Evolutionary conservation across 2,113 vertebrate genomes (phyloP), one percentile per base, ranked within the genome.

Genomic region (Dunckerocampus dactyliophorus): DNA sequence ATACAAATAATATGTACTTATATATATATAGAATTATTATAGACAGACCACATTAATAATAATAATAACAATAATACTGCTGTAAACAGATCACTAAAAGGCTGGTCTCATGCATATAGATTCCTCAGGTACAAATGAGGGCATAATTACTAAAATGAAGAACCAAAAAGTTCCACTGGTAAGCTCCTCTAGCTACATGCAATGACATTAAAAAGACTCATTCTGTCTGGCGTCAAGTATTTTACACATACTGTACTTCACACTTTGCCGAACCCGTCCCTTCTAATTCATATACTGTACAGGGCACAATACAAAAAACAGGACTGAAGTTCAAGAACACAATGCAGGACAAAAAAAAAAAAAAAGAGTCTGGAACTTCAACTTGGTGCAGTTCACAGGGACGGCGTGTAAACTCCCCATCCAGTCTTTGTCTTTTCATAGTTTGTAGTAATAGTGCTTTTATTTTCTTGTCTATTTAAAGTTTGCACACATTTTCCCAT

Each of bases 1-100:
- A 90, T 90, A 91, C 84, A 92, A 89, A 91, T 91, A 91, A 90
- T 90, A 91, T 91, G 88, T 90, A 88, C 87, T 89, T 90, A 89
- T 90, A 89, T 91, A 91, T 89, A 90, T 88, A 89, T 90, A 89
- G 84, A 82, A 89, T 88, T 90, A 91, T 92, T 87, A 90, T 43
- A 43, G 39, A 90, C 88, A 90, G 85, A 91, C 87, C 53, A 89
- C 89, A 89, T 85, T 89, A 88, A 90, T 88, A 74, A 89, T 87
- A 87, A 90, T 84, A 75, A 89, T 88, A 85, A 90, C 83, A 88
- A 89, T 83, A 87, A 88, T 87, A 88, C 83, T 85, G 85, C 77
- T 84, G 80, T 88, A 71, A 90, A 88, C 73, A 71, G 75, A 87
- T 90, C 88, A 90, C 84, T 88, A 88, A 90, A 88, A 76, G 83